Evolutionary conservation across 2,797 vertebrate genomes (phyloP), one percentile per base, ranked within the genome.

Genomic region (Erethizon dorsatum): DNA sequence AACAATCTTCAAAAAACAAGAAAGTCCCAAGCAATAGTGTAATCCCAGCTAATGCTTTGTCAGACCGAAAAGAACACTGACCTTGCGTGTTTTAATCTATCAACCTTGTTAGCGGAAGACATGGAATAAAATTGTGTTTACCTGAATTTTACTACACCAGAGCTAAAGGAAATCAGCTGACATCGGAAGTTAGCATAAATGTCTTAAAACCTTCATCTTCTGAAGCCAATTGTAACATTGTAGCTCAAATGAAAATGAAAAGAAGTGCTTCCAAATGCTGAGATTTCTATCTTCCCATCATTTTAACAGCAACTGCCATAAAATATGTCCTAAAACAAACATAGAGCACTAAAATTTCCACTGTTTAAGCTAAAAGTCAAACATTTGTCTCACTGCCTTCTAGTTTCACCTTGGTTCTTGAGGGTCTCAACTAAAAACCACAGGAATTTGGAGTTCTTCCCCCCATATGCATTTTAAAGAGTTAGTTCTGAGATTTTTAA

Each of bases 281-380:
- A 95, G 97, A 96, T 96, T 96, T 97, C 93, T 92, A 96, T 97
- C 97, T 98, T 90, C 88, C 94, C 94, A 91, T 93, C 90, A 79
- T 95, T 93, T 92, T 95, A 96, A 96, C 71, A 97, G 93, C 83
- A 96, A 92, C 83, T 15, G 12, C 96, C 87, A 83, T 98, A 97
- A 98, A 98, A 93, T 94, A 95, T 78, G 82, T 56, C 88, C 94
- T 97, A 98, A 98, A 95, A 92, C 97, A 98, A 98, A 98, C 96
- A 98, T 67, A 91, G 97, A 97, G 90, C 83, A 90, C 97, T 98
- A 95, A 98, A 97, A 97, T 87, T 97, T 96, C 91, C 97, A 95
- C 95, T 96, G 97, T 97, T 97, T 97, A 98, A 97, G 92, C 96
- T 96, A 41, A 91, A 98, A 96, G 97, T 98, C 93, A 98, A 97